phyloP scores from a whole-genome alignment of 1,140 invertebrate species.

The Drosophila arawakana region DNA sequence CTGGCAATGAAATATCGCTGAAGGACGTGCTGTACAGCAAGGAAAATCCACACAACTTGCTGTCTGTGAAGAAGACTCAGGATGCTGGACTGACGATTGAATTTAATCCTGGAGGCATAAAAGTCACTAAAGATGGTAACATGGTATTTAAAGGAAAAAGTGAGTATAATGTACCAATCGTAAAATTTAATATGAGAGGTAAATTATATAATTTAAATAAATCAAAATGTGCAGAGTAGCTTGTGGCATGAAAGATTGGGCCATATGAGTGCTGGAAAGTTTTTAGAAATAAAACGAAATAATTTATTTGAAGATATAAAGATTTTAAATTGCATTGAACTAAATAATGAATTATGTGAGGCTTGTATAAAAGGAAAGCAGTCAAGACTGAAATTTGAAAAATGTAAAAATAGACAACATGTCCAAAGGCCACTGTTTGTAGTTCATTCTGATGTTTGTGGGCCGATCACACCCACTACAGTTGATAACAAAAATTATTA shows the following conservation, averaged over 20 bases:
- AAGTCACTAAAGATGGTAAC: constrained; percentile 35
- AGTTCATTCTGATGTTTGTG: not conserved
- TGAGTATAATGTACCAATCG: constrained; percentile 33
- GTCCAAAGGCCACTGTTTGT: not conserved
- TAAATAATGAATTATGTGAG: constrained; percentile 79
- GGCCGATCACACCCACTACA: not conserved
- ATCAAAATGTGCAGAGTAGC: constrained; percentile 4
- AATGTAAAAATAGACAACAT: constrained; percentile 1
- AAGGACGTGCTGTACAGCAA: constrained; percentile 36
- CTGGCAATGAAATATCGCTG: constrained; percentile 11
- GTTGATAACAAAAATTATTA: constrained; percentile 9
- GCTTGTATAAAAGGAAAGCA: constrained; percentile 83
- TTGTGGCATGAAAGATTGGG: constrained; percentile 33
- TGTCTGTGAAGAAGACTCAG: constrained; percentile 42
- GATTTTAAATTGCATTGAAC: not conserved
- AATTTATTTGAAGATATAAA: constrained; percentile 69
- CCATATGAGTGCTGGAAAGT: not conserved
- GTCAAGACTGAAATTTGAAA: not conserved
- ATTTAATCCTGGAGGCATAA: constrained; percentile 60
- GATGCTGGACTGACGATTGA: constrained; percentile 27
- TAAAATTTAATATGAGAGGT: constrained; percentile 22
- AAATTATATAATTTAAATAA: constrained; percentile 27
- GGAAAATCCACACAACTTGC: constrained; percentile 38
- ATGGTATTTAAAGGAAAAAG: constrained; percentile 26
- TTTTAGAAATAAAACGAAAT: constrained; percentile 58